A percentile compares a stretch with the other conserved stretches of the same genome.
phyloP scores from a whole-genome alignment of 2,113 vertebrate species.

The Campylorhamphus procurvoides region DNA sequence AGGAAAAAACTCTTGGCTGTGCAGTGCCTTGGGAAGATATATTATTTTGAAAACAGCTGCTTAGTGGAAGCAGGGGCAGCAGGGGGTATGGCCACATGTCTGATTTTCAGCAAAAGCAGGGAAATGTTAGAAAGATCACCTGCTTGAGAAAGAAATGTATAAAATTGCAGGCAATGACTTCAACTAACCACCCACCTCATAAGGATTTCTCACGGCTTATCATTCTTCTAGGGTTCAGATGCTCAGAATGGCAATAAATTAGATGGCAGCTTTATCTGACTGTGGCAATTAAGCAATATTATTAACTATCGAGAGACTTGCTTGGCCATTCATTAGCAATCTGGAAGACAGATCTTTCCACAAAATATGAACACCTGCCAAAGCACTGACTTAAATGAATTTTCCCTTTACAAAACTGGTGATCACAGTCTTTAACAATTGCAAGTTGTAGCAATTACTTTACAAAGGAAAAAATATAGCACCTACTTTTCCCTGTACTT shows the following conservation, averaged over 20 bases:
- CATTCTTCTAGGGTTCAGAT: conserved; percentile 38
- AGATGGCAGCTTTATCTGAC: conserved; percentile 47
- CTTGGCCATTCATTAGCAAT: conserved; percentile 57
- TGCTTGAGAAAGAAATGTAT: not conserved
- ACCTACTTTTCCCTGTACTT: not conserved
- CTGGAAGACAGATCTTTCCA: conserved; percentile 46
- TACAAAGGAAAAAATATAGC: not conserved
- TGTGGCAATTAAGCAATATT: conserved; percentile 63
- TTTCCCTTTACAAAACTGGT: conserved; percentile 23
- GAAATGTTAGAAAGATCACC: conserved; percentile 15
- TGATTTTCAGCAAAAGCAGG: conserved; percentile 24
- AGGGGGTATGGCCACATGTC: not conserved
- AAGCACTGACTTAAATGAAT: conserved; percentile 49
- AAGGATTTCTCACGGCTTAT: conserved; percentile 28
- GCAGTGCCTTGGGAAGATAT: not conserved
- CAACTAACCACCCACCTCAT: not conserved
- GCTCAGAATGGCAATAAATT: conserved; percentile 63
- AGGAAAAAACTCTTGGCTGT: conserved; percentile 14
- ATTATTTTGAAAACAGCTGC: conserved; percentile 27
- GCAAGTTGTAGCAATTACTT: conserved; percentile 5
- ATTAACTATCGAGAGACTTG: conserved; percentile 63
- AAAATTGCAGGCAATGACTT: conserved; percentile 8
- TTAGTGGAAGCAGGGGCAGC: not conserved
- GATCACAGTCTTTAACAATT: conserved; percentile 16
- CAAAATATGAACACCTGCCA: conserved; percentile 58